A percentile compares a stretch with the other conserved stretches of the same genome.
Conservation (phyloP, 2,797 vertebrate genomes). For the Hapalemur alaotrensis region DNA sequence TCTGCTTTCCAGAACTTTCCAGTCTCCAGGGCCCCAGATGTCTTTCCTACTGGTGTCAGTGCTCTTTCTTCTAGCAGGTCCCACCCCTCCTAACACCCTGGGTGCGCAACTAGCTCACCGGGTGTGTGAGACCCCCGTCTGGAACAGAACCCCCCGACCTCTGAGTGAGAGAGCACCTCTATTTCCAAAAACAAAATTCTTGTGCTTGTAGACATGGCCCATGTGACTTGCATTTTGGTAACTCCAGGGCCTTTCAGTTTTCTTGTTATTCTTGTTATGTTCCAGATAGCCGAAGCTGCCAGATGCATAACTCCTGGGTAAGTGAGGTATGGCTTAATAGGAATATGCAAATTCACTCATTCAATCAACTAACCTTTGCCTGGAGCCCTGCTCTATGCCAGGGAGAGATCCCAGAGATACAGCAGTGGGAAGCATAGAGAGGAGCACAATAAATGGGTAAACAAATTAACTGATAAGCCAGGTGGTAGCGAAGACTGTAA, state of each 20-base stretch:
- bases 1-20: background rate
- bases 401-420: background rate
- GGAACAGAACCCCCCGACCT: background rate
- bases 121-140: no score
- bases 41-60: background rate
- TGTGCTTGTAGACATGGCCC: background rate
- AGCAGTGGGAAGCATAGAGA: background rate
- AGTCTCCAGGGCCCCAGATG: background rate
- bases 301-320: background rate
- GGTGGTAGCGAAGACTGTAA: background rate
- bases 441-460: background rate
- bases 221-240: background rate
- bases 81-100: background rate
- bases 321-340: background rate
- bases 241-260: background rate
- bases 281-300: background rate
- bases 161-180: background rate
- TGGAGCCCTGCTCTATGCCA: background rate
- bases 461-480: background rate
- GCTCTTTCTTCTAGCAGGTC: background rate
- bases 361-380: background rate
- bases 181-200: background rate
- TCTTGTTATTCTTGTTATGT: background rate
- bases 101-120: fast-evolving
- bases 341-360: background rate